Percentiles rank a stretch among this genome's conserved stretches.
These are phyloP conservation scores for Thaumatotibia leucotreta DNA, from an alignment of 1,140 invertebrate genomes.

Conservation along the genomic window DNA sequence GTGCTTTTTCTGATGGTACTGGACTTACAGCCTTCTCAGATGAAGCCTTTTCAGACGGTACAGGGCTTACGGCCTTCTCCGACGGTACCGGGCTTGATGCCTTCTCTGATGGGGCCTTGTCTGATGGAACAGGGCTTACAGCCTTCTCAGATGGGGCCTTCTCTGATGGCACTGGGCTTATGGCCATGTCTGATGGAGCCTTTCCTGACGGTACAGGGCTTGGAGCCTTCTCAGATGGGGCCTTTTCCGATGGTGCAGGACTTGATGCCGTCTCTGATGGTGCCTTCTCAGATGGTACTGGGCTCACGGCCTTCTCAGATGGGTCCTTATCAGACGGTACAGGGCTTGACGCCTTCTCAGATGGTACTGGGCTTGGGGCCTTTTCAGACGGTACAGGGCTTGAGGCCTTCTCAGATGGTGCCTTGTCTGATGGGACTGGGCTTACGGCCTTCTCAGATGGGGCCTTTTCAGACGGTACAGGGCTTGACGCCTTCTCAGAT, in stretches of 20 bases:
- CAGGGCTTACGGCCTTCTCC: neutral
- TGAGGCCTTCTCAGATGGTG: slow-evolving; percentile 8
- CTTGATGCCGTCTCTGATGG: neutral
- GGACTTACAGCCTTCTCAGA: slow-evolving; percentile 8
- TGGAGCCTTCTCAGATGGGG: neutral
- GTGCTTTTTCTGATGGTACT: neutral
- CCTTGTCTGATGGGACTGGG: slow-evolving; percentile 6
- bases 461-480: neutral
- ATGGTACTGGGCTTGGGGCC: no score
- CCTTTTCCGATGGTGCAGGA: neutral
- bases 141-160: slow-evolving; percentile 5
- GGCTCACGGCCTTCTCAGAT: neutral
- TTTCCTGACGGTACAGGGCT: neutral
- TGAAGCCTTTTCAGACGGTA: slow-evolving; percentile 5
- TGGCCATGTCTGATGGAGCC: no score
- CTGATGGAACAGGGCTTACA: neutral
- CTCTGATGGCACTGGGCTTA: neutral
- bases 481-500: slow-evolving; percentile 8
- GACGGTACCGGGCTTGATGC: neutral
- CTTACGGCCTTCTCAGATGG: neutral
- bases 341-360: slow-evolving; percentile 11
- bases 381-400: slow-evolving; percentile 4
- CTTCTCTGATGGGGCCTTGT: neutral
- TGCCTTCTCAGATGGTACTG: neutral
- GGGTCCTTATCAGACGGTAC: neutral